A percentile compares a stretch with the other conserved stretches of the same genome.
phyloP scores from a whole-genome alignment of 2,888 invertebrate genomes.

The Altica lythri region DNA sequence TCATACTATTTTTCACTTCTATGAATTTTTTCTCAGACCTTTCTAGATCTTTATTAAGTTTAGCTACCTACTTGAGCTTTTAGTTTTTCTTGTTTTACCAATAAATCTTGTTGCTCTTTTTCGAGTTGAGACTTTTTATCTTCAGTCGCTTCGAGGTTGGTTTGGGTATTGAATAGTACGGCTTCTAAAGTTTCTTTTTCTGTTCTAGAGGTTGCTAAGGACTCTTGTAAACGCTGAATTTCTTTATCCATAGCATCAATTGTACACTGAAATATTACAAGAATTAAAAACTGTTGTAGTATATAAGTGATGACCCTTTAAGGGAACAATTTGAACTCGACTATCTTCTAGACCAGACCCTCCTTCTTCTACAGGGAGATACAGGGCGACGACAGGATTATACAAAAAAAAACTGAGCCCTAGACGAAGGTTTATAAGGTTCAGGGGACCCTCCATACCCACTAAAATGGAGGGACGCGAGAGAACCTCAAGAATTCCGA shows the following conservation, averaged over 20 bases:
- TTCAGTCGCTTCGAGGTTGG: slow-evolving; percentile 77
- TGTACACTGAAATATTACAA: slow-evolving; percentile 51
- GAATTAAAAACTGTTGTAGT: too few relatives aligned
- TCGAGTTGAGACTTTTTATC: slow-evolving; percentile 74
- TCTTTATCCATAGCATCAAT: slow-evolving; percentile 80
- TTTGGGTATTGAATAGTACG: slow-evolving; percentile 82
- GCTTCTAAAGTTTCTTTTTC: slow-evolving; percentile 90
- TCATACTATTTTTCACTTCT: slow-evolving; percentile 71
- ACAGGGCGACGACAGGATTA: too few relatives aligned
- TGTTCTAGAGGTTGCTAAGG: slow-evolving; percentile 78
- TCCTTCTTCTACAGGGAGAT: too few relatives aligned
- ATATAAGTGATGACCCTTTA: too few relatives aligned
- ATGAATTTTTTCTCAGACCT: slow-evolving; percentile 69
- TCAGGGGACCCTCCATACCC: too few relatives aligned
- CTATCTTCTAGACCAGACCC: too few relatives aligned
- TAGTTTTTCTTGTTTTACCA: slow-evolving; percentile 76
- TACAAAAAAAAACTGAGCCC: too few relatives aligned
- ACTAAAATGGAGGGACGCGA: too few relatives aligned
- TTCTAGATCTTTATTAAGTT: slow-evolving; percentile 78
- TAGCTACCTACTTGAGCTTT: slow-evolving; percentile 76
- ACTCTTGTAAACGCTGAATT: slow-evolving; percentile 79
- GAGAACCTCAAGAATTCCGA: too few relatives aligned
- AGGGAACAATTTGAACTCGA: too few relatives aligned
- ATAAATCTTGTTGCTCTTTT: slow-evolving; percentile 75
- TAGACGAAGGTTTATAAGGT: too few relatives aligned